A percentile compares a stretch with the other conserved stretches of the same genome.
These are phyloP conservation scores for Montipora sp. DNA, from an alignment of 64 coral and sea anemone species.

Conservation along the genomic window DNA sequence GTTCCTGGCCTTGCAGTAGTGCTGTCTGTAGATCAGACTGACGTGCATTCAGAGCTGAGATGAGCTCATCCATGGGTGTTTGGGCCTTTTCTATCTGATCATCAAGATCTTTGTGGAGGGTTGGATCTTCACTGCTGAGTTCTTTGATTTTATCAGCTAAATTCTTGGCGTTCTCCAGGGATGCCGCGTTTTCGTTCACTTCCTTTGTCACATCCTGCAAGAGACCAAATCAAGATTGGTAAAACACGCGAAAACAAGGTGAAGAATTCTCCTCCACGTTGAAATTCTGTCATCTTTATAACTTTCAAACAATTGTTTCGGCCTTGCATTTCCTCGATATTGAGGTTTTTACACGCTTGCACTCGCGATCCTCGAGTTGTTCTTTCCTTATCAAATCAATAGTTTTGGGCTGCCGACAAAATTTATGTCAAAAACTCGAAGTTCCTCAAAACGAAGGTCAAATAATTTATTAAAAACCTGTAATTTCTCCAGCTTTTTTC, in stretches of 20 bases:
- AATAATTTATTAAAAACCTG: conserved; percentile 30
- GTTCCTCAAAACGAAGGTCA: too few species aligned
- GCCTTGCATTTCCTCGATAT: too few species aligned
- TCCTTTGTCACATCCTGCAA: conserved; percentile 74
- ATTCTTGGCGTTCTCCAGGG: conserved; percentile 76
- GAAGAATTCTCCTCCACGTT: not conserved
- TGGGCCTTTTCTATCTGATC: conserved; percentile 70
- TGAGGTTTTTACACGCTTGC: too few species aligned
- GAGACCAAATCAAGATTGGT: not conserved
- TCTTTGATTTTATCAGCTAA: conserved; percentile 89
- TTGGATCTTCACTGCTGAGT: conserved; percentile 79
- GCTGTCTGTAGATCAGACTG: conserved; percentile 74
- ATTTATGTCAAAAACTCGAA: too few species aligned
- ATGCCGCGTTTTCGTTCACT: conserved; percentile 62
- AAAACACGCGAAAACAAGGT: not conserved
- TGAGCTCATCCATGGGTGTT: conserved; percentile 67
- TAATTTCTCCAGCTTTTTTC: conserved; percentile 70
- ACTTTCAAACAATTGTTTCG: too few species aligned
- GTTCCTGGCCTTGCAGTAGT: conserved; percentile 72
- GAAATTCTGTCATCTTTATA: too few species aligned
- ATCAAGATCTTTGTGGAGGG: conserved; percentile 69
- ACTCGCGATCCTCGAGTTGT: too few species aligned
- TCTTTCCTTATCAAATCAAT: too few species aligned
- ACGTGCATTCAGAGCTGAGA: conserved; percentile 49
- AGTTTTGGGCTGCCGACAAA: too few species aligned